Conservation (phyloP, 2,113 vertebrate genomes). For the Laterallus jamaicensis region DNA sequence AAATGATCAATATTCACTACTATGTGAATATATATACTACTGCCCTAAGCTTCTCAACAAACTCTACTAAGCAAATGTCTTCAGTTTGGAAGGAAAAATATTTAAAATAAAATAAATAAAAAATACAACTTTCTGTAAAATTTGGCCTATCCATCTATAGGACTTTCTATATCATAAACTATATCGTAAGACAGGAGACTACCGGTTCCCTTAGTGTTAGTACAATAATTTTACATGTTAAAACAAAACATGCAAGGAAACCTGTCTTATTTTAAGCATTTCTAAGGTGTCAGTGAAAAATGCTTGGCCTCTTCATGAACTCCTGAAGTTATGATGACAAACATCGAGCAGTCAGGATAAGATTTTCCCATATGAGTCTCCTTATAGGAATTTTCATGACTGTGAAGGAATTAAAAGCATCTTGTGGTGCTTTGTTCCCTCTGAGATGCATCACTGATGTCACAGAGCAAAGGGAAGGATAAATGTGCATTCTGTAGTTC, state of each 20-base stretch:
- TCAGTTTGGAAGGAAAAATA: not conserved
- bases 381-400: not conserved
- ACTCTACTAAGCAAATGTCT: not conserved
- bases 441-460: not conserved
- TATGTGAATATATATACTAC: not conserved
- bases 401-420: not conserved
- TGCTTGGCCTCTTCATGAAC: not conserved
- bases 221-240: not conserved
- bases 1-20: not conserved
- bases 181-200: not conserved
- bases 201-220: not conserved
- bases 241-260: not conserved
- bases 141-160: not conserved
- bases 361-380: not conserved
- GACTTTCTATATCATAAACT: not conserved
- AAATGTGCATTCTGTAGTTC: not conserved
- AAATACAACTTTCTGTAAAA: not conserved
- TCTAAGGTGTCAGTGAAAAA: not conserved
- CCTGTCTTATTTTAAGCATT: not conserved
- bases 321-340: not conserved
- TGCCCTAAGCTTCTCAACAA: not conserved
- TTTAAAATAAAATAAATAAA: not conserved
- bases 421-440: not conserved
- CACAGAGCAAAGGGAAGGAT: not conserved
- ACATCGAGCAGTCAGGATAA: not conserved